phyloP scores from a whole-genome alignment of 2,888 invertebrate species.

The Mantis religiosa region DNA sequence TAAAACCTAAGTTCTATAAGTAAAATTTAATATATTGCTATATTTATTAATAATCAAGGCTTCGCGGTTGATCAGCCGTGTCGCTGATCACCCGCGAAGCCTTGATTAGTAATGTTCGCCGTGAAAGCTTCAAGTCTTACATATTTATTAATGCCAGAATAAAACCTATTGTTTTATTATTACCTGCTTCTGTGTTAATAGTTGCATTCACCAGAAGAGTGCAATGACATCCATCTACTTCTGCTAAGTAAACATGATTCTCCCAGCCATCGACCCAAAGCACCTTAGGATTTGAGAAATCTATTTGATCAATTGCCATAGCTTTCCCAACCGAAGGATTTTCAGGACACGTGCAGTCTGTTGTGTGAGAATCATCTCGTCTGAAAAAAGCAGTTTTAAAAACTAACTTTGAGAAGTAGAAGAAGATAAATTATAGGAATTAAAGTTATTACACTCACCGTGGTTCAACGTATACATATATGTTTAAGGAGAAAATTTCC shows the following conservation, averaged over 20 bases:
- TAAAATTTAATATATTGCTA: constrained; percentile 29
- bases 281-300: constrained; percentile 50
- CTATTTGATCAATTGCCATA: constrained; percentile 66
- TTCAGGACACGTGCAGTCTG: constrained; percentile 61
- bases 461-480: no score
- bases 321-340: constrained; percentile 58
- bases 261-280: constrained; percentile 63
- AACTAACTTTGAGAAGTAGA: neutral
- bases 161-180: neutral
- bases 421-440: no score
- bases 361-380: neutral
- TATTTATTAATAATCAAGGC: constrained; percentile 12
- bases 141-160: neutral
- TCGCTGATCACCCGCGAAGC: no score
- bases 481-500: no score
- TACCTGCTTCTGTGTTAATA: constrained; percentile 25
- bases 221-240: constrained; percentile 65
- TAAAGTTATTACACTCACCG: no score
- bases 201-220: constrained; percentile 54
- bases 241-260: constrained; percentile 58
- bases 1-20: no score
- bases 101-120: no score
- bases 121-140: no score
- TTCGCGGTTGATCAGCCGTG: no score
- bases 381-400: neutral